Conservation (phyloP, 2,888 invertebrate species). For the Stenolophus ochropezus region DNA sequence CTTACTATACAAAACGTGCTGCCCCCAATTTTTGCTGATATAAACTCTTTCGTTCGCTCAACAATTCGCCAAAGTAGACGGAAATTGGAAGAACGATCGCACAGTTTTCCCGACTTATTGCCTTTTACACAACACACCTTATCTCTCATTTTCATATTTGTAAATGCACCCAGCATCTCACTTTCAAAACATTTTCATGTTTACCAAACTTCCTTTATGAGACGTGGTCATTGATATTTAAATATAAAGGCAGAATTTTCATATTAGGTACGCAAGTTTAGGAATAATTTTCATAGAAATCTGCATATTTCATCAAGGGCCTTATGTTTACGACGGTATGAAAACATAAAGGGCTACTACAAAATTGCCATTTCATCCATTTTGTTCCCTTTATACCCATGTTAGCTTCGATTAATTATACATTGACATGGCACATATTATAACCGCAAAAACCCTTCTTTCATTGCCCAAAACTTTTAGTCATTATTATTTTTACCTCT, state of each 20-base stretch:
- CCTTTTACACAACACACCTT: slow-evolving; percentile 20
- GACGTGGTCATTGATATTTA: slow-evolving; percentile 30
- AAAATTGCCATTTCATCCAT: slow-evolving; percentile 36
- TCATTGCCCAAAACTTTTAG: no score
- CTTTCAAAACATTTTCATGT: slow-evolving; percentile 9
- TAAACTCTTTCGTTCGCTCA: slow-evolving; percentile 55
- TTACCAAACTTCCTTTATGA: slow-evolving; percentile 10
- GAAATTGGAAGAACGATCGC: slow-evolving; percentile 54
- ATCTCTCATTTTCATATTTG: slow-evolving; percentile 28
- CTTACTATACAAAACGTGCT: slow-evolving; percentile 58
- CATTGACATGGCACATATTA: not conserved
- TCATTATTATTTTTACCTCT: no score
- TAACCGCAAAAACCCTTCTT: not conserved
- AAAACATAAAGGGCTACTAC: slow-evolving; percentile 27
- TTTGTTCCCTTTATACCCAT: slow-evolving; percentile 30
- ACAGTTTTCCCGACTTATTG: slow-evolving; percentile 46
- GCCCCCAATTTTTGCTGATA: slow-evolving; percentile 57
- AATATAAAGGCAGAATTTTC: slow-evolving; percentile 27
- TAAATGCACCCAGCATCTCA: not conserved
- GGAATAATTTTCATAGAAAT: slow-evolving; percentile 21
- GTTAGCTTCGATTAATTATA: slow-evolving; percentile 25
- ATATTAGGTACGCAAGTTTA: slow-evolving; percentile 38
- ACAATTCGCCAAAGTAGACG: slow-evolving; percentile 57
- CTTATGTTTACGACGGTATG: slow-evolving; percentile 36
- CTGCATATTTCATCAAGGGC: slow-evolving; percentile 42